Evolutionary conservation across 2,113 vertebrate genomes (phyloP), one percentile per base, ranked within the genome.

Genomic region (Pogonocichla stellata): DNA sequence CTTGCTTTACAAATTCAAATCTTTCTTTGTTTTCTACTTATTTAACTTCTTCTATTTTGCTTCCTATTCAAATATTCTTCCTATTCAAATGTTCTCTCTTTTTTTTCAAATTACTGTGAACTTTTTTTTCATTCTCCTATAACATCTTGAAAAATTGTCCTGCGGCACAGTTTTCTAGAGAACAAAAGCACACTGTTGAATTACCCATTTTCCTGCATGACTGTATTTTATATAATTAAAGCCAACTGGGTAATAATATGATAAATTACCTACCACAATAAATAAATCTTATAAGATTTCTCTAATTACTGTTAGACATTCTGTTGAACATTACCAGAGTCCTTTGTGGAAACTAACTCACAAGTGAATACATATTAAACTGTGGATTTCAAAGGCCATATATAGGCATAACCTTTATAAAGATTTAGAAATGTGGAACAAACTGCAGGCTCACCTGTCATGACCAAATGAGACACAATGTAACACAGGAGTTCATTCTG

Each of bases 161-260:
- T 84, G 43, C 53, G 58, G 74, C 54, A 92, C n/a, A 90, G 6
- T 74, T 92, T 85, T 85, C 72, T 80, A 28, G 77, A 88, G 64
- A 79, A 93, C 67, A 96, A 95, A 96, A 94, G 42, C 33, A 93
- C 26, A 36, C 42, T 72, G n/a, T 88, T 90, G 62, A 94, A 89
- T 57, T 8, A 31, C 61, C 87, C 5, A 57, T 80, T 47, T 82
- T 70, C 40, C 40, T 80, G 34, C n/a, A 20, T 57, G 56, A 62
- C 33, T 86, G 48, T 64, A 38, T 56, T 94, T 71, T 70, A 33
- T 74, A 31, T 65, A 18, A 51, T 86, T 96, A 82, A 80, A 67
- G 66, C 17, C 24, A 91, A 38, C 15, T 87, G 53, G 88, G 24
- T 86, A 88, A 86, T 84, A 80, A 75, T 54, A 67, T 11, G 19